Evolutionary conservation across 92 coral and sea anemone genomes (phyloP).

Genomic region (Phymanthus crucifer): DNA sequence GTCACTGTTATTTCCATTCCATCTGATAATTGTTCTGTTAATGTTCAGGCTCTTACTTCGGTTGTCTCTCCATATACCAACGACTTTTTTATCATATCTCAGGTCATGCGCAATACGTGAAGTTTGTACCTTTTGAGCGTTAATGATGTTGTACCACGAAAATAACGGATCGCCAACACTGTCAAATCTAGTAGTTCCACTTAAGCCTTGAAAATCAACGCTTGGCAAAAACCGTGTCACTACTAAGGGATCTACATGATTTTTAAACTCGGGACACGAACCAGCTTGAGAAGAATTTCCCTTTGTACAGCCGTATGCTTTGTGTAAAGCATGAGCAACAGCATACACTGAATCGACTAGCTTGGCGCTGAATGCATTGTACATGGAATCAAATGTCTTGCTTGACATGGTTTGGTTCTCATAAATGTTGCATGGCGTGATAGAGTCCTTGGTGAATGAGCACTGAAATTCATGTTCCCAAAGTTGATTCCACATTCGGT

Average conservation of each 20-base stretch:
- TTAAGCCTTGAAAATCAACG: slow-evolving; percentile 58
- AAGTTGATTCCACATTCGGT: slow-evolving; percentile 49
- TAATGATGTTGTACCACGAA: slow-evolving; percentile 59
- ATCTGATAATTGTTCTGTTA: slow-evolving; percentile 10
- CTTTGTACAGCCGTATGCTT: slow-evolving; percentile 48
- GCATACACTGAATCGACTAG: slow-evolving; percentile 66
- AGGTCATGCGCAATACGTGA: not conserved
- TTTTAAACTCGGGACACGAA: slow-evolving; percentile 21
- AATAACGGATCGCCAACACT: slow-evolving; percentile 53
- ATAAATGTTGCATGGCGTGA: slow-evolving; percentile 6
- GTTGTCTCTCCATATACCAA: slow-evolving; percentile 30
- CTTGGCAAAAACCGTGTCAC: slow-evolving; percentile 42
- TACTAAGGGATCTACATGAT: slow-evolving; percentile 33
- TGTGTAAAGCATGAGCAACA: slow-evolving; percentile 64
- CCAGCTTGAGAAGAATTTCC: slow-evolving; percentile 29
- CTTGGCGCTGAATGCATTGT: slow-evolving; percentile 59
- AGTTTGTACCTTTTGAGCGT: slow-evolving; percentile 27
- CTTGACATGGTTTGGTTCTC: slow-evolving; percentile 38
- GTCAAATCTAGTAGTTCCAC: slow-evolving; percentile 58
- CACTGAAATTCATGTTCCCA: slow-evolving; percentile 62
- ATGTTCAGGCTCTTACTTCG: not conserved
- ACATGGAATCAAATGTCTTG: slow-evolving; percentile 34
- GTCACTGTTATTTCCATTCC: not conserved
- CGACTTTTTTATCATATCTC: slow-evolving; percentile 21
- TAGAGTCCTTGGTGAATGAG: slow-evolving; percentile 20